Evolutionary conservation across 2,797 vertebrate species (phyloP), one percentile per base, ranked within the genome.

Genomic region (Poeciliopsis gracilis): DNA sequence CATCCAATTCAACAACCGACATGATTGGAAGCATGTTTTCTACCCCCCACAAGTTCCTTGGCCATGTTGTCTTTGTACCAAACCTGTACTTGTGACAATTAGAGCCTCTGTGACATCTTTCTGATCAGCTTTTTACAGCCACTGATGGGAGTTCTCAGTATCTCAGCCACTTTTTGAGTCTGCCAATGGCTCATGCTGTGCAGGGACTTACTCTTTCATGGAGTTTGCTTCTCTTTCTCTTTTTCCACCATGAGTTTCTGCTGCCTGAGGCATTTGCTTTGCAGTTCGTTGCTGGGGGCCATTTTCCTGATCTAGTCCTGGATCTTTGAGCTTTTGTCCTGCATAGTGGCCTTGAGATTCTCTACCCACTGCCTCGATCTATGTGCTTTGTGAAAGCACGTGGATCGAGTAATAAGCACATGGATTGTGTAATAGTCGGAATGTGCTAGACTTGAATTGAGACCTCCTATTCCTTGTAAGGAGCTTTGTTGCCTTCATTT

Each of bases 181-280:
- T 41, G 47, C 46, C 47, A 38, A 53, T 53, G 72, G 33, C 33
- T 36, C 72, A 67, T 66, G 75, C 30, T 25, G 47, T 33, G 61
- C 61, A 67, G 33, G 28, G 61, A 36, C 45, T 51, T 38, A 38
- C 36, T 46, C 4, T 49, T 76, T 47, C 30, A 49, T n/a, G 13
- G 30, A n/a, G 30, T 41, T 38, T 76, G 30, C 46, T 51, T 38
- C 2, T 66, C 43, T 49, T 75, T 11, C 28, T 45, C 55, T 55
- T 59, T 59, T 46, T 75, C 38, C 38, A 45, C 38, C n/a, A 47
- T 23, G 10, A 23, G 30, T 51, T 76, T 66, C 45, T 76, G 43
- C 30, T 76, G 75, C 59, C 46, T 67, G 61, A 67, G 75, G 61
- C 75, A 47, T 49, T 67, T 33, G 13, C 30, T 66, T 76, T 36